Evolutionary conservation across 2,113 vertebrate species (phyloP), one percentile per base, ranked within the genome.

Genomic region (Corydoras sp.): DNA sequence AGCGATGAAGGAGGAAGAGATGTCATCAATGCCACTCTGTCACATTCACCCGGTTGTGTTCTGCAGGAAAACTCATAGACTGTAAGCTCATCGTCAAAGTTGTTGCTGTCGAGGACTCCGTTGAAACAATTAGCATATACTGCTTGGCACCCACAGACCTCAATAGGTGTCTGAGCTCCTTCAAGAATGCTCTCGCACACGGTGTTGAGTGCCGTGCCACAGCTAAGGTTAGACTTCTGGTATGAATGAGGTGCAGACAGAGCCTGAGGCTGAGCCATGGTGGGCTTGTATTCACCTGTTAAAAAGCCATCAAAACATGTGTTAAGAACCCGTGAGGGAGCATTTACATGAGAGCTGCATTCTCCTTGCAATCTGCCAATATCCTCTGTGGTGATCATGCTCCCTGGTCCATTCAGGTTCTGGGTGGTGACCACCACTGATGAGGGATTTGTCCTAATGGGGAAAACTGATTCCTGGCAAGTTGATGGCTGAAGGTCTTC

Each of bases 121-220:
- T 77, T 86, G 75, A 98, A 97, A 83, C 97, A 99, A 58, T 91
- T 93, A 30, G 90, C 83, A 9, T 95, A 98, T 18, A 93, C 84
- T 8, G 92, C 61, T 6, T 71, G 91, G 76, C 96, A 98, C 66
- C 90, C 90, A 13, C 96, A 98, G 0, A 86, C 86, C 3, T 89
- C 92, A 73, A 86, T 69, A 0, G 87, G 86, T 10, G 81, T 72
- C 72, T 88, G 84, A n/a, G 82, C 50, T 2, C 81, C 78, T 10
- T 90, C 88, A 24, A 80, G 69, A 0, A 85, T 62, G 0, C 84
- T 79, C 68, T 88, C 87, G 58, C 88, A 90, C 12, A 84, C 85
- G 18, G 84, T 79, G 0, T 72, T 66, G 3, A 88, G 62, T 11
- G 79, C 61, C 12, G 86, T 83, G 7, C 72, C 79, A 65, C 87